Conservation (phyloP, 2,888 invertebrate genomes). For the Uropetala carovei region DNA sequence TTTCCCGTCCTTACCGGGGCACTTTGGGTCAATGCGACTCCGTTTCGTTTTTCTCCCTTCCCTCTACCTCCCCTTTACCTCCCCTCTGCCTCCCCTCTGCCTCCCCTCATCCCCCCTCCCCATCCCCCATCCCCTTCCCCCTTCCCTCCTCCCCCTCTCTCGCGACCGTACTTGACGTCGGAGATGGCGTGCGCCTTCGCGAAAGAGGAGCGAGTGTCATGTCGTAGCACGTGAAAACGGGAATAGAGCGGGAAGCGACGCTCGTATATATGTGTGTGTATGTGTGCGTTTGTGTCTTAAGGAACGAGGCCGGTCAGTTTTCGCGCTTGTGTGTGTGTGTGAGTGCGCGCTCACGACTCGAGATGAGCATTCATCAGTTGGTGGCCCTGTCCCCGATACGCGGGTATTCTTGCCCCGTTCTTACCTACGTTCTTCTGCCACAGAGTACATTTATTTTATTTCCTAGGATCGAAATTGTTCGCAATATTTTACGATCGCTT, state of each 20-base stretch:
- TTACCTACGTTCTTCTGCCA: not conserved
- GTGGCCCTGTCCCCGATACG: constrained; percentile 1
- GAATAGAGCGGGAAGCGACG: no score
- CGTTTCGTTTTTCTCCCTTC: not conserved
- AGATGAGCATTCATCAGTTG: not conserved
- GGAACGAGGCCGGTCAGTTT: constrained; percentile 1
- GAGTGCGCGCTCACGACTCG: not conserved
- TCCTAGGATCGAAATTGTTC: no score
- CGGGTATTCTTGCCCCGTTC: not conserved
- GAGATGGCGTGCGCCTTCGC: no score
- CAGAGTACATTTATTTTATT: not conserved
- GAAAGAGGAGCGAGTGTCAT: no score
- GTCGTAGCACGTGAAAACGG: no score
- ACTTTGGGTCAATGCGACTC: constrained; percentile 10
- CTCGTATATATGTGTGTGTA: not conserved
- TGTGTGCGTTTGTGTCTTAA: not conserved
- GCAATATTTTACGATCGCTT: no score
- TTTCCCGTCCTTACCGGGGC: not conserved
- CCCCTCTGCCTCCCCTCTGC: no score
- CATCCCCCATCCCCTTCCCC: no score
- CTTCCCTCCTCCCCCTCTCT: no score
- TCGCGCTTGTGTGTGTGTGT: not conserved
- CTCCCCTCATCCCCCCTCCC: no score
- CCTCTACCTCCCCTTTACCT: no score
- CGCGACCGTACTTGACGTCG: no score